Evolutionary conservation across 2,113 vertebrate genomes (phyloP), one percentile per base, ranked within the genome.

Genomic region (Hippoglossus stenolepis): DNA sequence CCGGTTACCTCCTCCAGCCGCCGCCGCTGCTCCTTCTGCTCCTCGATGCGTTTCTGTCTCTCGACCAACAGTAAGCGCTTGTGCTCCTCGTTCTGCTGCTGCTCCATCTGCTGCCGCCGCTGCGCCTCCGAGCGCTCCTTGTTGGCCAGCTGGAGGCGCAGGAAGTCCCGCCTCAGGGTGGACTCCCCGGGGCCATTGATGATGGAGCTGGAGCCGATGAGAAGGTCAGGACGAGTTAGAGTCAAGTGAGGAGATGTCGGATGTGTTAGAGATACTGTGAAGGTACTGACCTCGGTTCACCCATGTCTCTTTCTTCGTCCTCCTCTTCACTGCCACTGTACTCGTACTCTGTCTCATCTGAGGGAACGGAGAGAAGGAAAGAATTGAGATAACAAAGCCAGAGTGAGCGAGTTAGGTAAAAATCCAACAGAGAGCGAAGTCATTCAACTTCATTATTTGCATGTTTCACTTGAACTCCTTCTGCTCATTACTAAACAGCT

Each of bases 281-380:
- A 35, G 45, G 47, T 6, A 26, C 87, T 60, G 92, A 99, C 98
- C 98, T 99, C 43, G 97, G 97, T 62, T 99, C 97, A 68, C 97
- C 97, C 0, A 95, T 93, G 69, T 98, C 97, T 35, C 95, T 94
- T 84, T 97, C 97, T 72, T 99, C 98, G 56, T 99, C 97, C 80
- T 99, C 98, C 72, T 99, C 98, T 80, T 99, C 98, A 73, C 98
- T 99, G 81, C 97, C 98, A 14, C 97, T 99, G 94, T 98, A 99
- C 72, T 98, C 98, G 0, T 99, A 99, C 82, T 99, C 98, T 0
- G 97, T 99, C 91, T 99, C 98, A 93, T 99, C 98, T 99, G 91
- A 70, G 81, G 6, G 14, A 31, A 14, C 11, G 18, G 65, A 35
- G 14, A 40, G 26, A 28, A 7, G 60, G 24, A 8, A 17, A 35